phyloP scores from a whole-genome alignment of 1,140 invertebrate species.

The Heliothis subflexa region DNA sequence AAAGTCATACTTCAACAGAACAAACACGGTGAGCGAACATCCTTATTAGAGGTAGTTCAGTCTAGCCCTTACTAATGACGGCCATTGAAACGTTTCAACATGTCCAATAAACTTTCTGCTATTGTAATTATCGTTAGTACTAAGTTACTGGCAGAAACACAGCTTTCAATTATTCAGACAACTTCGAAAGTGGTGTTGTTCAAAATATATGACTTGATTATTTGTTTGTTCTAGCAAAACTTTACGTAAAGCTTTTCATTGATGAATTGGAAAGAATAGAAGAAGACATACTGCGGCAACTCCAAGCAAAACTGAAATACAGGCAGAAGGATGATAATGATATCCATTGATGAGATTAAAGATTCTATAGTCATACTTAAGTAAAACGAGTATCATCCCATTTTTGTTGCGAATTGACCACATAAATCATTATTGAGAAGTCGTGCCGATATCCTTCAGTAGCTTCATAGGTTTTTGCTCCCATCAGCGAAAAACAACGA shows the following conservation, averaged over 20 bases:
- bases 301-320: too few relatives aligned
- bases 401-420: too few relatives aligned
- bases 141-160: not conserved
- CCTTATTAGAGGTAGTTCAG: constrained; percentile 3
- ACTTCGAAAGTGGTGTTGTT: not conserved
- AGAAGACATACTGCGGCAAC: too few relatives aligned
- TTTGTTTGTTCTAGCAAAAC: not conserved
- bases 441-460: too few relatives aligned
- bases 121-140: constrained; percentile 21
- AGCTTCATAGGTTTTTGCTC: not conserved
- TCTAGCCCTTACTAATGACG: constrained; percentile 3
- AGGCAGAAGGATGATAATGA: too few relatives aligned
- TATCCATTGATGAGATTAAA: too few relatives aligned
- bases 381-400: too few relatives aligned
- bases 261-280: too few relatives aligned
- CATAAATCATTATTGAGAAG: too few relatives aligned
- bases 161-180: not conserved
- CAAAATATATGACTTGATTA: not conserved
- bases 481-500: not conserved
- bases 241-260: too few relatives aligned
- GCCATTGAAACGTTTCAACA: not conserved
- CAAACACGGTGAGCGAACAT: not conserved
- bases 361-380: too few relatives aligned
- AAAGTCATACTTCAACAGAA: not conserved
- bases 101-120: not conserved